phyloP scores from a whole-genome alignment of 1,140 invertebrate genomes.

The Drosophila suzukii region DNA sequence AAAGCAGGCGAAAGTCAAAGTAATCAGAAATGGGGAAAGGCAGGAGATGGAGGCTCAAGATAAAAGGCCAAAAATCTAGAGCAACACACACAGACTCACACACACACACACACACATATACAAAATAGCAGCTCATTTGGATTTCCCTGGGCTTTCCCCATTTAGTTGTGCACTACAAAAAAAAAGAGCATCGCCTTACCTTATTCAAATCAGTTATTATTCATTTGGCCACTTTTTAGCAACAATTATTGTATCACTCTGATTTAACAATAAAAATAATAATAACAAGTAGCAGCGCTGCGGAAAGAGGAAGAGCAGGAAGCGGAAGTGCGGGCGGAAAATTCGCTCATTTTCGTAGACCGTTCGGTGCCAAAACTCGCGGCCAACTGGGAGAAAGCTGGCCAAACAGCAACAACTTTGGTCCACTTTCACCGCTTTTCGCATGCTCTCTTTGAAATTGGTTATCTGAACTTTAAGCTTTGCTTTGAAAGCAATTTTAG shows the following conservation, averaged over 20 bases:
- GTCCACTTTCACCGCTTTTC: constrained; percentile 10
- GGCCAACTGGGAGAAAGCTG: constrained; percentile 53
- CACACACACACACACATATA: constrained; percentile 17
- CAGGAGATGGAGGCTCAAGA: constrained; percentile 18
- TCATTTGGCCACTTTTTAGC: background rate
- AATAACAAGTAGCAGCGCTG: constrained; percentile 26
- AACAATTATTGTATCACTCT: background rate
- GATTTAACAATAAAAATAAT: constrained; percentile 12
- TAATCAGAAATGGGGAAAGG: constrained; percentile 52
- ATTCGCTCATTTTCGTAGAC: constrained; percentile 42
- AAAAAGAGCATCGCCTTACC: constrained; percentile 19
- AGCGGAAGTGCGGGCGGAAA: constrained; percentile 25
- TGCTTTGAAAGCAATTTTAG: background rate
- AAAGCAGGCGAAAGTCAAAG: constrained; percentile 59
- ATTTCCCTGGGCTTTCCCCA: constrained; percentile 3
- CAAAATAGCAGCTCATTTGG: background rate
- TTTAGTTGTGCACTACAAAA: constrained; percentile 4
- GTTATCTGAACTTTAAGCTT: background rate
- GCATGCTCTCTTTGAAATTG: background rate
- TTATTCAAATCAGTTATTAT: background rate
- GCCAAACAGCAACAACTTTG: constrained; percentile 48
- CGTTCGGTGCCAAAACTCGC: constrained; percentile 61
- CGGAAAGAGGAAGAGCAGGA: constrained; percentile 22
- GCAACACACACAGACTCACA: constrained; percentile 34
- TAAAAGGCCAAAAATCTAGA: constrained; percentile 50